Percentiles rank a stretch among this genome's conserved stretches.
phyloP scores from a whole-genome alignment of 2,888 invertebrate genomes.

The Leptinotarsa juncta region DNA sequence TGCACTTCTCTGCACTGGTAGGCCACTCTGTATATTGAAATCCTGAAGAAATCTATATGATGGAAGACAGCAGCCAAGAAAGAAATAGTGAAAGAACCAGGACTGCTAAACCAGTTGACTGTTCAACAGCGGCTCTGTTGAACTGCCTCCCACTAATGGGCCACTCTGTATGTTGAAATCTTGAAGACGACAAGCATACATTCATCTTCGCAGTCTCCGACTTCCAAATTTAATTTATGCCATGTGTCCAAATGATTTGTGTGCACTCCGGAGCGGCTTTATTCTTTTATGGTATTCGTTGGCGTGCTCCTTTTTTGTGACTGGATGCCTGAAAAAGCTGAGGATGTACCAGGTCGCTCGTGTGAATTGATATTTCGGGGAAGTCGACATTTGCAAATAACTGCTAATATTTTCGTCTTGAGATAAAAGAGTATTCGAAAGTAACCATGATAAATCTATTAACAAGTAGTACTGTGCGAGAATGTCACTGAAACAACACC shows the following conservation, averaged over 20 bases:
- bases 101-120: too few species aligned
- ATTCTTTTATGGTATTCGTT: slow-evolving; percentile 48
- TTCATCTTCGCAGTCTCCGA: slow-evolving; percentile 35
- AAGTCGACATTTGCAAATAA: background rate
- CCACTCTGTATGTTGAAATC: background rate
- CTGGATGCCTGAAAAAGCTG: slow-evolving; percentile 13
- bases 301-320: slow-evolving; percentile 25
- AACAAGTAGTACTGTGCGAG: too few species aligned
- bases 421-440: too few species aligned
- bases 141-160: too few species aligned
- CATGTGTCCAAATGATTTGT: slow-evolving; percentile 55
- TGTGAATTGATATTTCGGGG: background rate
- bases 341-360: background rate
- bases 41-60: too few species aligned
- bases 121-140: too few species aligned
- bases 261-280: slow-evolving; percentile 47
- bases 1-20: too few species aligned
- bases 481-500: too few species aligned
- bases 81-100: too few species aligned
- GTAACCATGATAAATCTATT: too few species aligned
- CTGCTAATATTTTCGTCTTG: background rate
- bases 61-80: too few species aligned
- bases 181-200: slow-evolving; percentile 26
- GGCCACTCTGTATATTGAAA: too few species aligned
- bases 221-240: slow-evolving; percentile 56